Evolutionary conservation across 2,113 vertebrate genomes (phyloP), one percentile per base, ranked within the genome.

Genomic region (Psammodynastes pulverulentus): DNA sequence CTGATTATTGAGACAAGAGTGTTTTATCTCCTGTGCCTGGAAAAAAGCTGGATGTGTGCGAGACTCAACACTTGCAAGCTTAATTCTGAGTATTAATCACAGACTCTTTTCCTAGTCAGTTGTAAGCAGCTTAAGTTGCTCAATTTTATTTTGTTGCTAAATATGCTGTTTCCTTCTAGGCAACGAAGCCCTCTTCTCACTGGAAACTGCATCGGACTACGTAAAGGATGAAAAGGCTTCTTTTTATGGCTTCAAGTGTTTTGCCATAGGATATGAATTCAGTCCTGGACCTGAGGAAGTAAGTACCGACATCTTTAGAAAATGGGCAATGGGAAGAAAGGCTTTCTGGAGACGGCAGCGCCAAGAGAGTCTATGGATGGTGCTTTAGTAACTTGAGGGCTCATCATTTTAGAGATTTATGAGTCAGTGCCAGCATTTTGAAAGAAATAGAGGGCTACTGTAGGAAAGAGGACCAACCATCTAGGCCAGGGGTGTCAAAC

Each of bases 121-220:
- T 2, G 21, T 72, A 4, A 87, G 26, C 26, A 89, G 21, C 89
- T 92, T 52, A 95, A 95, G 34, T 45, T 67, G 7, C 13, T 7
- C 51, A 5, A 84, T 89, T 85, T 91, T 21, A 2, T 49, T 92
- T 24, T 29, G 54, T n/a, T 84, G 67, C 58, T 85, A 51, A 53
- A 92, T 9, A 5, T 87, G 88, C 94, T 94, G 0, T 95, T 23
- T 93, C 1, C 19, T 96, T 86, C 89, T 95, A 99, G 99, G 99
- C 96, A 99, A 99, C 84, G 99, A 99, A 96, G 98, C 98, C 51
- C 97, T 99, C 43, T 99, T 99, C 97, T 99, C 99, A 67, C 94
- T 99, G 96, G 99, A 99, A 96, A 99, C 99, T 2, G 99, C 99
- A 1, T 99, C 99, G 21, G 99, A 99, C 97, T 99, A 99, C 49